Evolutionary conservation across 2,113 vertebrate species (phyloP).

Genomic region (Haliaeetus leucogaster): DNA sequence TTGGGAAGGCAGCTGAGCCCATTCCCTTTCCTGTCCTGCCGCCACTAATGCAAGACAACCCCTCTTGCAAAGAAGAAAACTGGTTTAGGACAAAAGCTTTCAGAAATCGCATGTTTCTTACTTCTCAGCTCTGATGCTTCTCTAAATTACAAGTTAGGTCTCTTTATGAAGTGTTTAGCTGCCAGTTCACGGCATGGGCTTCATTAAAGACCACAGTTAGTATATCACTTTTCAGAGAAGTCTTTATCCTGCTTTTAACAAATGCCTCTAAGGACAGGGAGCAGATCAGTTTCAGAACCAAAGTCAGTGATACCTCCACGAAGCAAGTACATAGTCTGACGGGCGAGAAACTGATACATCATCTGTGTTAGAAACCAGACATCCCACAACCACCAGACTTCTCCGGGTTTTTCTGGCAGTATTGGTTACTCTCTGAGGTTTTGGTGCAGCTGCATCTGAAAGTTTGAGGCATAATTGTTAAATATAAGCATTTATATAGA

Average conservation of each 20-base stretch:
- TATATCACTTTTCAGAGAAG: neutral
- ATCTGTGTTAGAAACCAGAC: fast-evolving
- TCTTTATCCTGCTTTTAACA: neutral
- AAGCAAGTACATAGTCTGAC: fast-evolving
- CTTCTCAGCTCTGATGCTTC: neutral
- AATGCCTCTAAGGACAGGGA: fast-evolving
- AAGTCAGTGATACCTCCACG: fast-evolving
- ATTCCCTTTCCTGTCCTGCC: neutral
- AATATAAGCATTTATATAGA: neutral
- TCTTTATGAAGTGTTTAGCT: neutral
- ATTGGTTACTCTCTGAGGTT: fast-evolving
- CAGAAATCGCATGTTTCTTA: neutral
- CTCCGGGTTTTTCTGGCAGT: neutral
- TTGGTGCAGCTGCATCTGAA: neutral
- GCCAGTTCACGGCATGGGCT: fast-evolving
- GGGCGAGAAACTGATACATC: fast-evolving
- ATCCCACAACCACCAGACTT: fast-evolving
- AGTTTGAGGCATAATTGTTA: fast-evolving
- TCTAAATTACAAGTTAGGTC: neutral
- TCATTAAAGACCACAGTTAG: neutral
- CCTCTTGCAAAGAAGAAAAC: neutral
- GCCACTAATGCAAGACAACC: neutral
- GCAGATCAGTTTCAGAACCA: neutral
- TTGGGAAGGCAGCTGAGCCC: neutral
- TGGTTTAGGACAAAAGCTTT: neutral